Conservation (phyloP, 2,113 vertebrate species). For the Grammomys dolichurus region DNA sequence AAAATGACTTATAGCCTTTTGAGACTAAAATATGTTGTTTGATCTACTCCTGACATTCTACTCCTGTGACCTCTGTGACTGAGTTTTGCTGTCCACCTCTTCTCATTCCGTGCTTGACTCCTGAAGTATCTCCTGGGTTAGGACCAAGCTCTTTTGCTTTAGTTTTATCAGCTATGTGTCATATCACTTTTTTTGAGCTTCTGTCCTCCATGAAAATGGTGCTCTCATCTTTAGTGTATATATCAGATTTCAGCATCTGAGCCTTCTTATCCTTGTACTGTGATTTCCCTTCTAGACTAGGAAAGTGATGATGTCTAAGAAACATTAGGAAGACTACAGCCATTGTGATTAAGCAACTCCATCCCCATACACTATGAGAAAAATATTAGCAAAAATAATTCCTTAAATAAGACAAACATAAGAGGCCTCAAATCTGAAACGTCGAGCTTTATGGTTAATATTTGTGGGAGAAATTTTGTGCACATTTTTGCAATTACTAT, state of each 20-base stretch:
- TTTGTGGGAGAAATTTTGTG: background rate
- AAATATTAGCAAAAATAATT: background rate
- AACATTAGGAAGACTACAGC: background rate
- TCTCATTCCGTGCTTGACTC: background rate
- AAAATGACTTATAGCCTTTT: background rate
- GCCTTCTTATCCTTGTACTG: background rate
- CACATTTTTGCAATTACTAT: conserved; percentile 1
- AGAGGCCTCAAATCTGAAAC: background rate
- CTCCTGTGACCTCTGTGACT: background rate
- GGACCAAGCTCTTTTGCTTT: background rate
- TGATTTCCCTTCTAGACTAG: background rate
- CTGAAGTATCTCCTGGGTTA: background rate
- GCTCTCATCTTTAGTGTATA: background rate
- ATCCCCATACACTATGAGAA: background rate
- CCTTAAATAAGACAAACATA: background rate
- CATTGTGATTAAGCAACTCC: background rate
- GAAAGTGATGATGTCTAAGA: background rate
- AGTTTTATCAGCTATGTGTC: background rate
- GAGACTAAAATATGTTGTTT: background rate
- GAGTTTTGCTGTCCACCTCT: background rate
- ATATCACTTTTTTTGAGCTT: background rate
- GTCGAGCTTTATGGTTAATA: background rate
- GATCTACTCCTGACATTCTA: background rate
- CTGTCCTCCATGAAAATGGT: background rate
- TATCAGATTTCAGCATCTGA: background rate